Evolutionary conservation across 2,113 vertebrate genomes (phyloP).

Genomic region (Leuciscus idus): DNA sequence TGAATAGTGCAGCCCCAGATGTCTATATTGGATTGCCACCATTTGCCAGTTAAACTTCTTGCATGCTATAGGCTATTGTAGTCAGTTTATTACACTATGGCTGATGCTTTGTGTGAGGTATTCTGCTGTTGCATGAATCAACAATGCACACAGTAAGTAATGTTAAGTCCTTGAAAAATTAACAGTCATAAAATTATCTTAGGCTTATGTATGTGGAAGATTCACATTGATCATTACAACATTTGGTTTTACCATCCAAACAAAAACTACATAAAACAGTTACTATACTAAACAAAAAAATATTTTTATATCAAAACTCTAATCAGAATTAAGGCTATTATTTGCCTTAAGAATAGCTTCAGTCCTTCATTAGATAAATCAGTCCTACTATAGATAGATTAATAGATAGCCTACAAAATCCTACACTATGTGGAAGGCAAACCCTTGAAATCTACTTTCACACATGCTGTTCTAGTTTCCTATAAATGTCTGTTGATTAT

Average conservation of each 20-base stretch:
- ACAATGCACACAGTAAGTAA: background rate
- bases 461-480: background rate
- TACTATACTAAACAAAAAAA: background rate
- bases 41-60: too few relatives aligned
- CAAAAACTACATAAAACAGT: background rate
- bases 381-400: background rate
- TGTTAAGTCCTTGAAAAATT: background rate
- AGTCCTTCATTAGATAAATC: background rate
- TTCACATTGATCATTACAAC: background rate
- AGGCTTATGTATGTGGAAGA: background rate
- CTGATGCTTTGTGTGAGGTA: too few relatives aligned
- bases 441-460: background rate
- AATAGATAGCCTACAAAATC: background rate
- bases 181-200: background rate
- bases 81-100: too few relatives aligned
- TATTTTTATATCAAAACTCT: background rate
- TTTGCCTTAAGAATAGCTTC: background rate
- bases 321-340: background rate
- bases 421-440: background rate
- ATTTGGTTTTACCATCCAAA: background rate
- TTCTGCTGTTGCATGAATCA: too few relatives aligned
- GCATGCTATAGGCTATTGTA: too few relatives aligned
- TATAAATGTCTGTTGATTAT: slow-evolving; percentile 15
- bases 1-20: background rate
- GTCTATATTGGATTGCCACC: background rate